A percentile compares a stretch with the other conserved stretches of the same genome.
Conservation (phyloP, 2,113 vertebrate species). For the Pelobates fuscus region DNA sequence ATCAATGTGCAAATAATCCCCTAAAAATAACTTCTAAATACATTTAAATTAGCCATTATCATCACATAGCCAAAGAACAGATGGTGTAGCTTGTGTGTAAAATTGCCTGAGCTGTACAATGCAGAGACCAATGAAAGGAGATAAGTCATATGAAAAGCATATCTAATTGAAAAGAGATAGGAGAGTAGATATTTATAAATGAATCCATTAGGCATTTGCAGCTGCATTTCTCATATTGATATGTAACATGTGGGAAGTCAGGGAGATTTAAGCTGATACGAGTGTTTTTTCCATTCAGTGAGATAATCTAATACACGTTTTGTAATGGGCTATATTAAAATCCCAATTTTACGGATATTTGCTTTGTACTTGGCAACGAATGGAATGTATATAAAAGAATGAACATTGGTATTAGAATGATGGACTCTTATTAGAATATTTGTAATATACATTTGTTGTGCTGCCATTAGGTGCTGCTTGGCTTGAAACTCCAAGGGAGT, state of each 20-base stretch:
- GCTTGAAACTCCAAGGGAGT: too few species aligned
- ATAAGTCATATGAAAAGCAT: slow-evolving; percentile 17
- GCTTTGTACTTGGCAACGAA: neutral
- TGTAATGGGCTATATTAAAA: slow-evolving; percentile 12
- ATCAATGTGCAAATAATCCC: neutral
- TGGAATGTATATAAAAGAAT: neutral
- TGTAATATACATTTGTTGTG: neutral
- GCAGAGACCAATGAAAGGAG: neutral
- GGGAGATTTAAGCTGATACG: slow-evolving; percentile 1
- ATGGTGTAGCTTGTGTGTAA: slow-evolving; percentile 11
- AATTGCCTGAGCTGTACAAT: neutral
- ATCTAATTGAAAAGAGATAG: slow-evolving; percentile 28
- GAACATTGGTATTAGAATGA: neutral
- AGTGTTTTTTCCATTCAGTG: neutral
- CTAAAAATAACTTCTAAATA: slow-evolving; percentile 11
- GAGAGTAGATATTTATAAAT: slow-evolving; percentile 28
- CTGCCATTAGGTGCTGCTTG: too few species aligned
- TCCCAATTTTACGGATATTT: neutral
- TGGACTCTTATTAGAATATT: neutral
- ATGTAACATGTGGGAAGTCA: neutral
- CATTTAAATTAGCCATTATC: slow-evolving; percentile 8
- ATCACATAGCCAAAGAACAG: neutral
- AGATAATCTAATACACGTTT: slow-evolving; percentile 2
- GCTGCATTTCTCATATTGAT: slow-evolving; percentile 24
- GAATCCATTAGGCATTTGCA: slow-evolving; percentile 17